Base-by-base conservation (phyloP, 2,888 invertebrate genomes). In the Parnassius apollo region DNA sequence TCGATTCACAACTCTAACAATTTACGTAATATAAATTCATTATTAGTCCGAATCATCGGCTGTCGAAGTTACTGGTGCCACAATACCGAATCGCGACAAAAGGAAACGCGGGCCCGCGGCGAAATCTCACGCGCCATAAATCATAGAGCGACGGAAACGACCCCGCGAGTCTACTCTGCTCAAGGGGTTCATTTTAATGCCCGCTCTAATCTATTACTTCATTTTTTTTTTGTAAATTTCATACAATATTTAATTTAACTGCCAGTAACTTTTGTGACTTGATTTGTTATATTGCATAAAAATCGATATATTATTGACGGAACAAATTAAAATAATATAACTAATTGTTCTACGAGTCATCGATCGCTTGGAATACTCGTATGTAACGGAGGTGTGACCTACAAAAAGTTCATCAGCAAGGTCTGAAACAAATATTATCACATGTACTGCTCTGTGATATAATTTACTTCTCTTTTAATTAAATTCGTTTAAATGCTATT, bases 71-170 rank as follows among this genome's bases (percentile, higher is more conserved):
- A 44, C 51, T 45, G 50, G 52, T 12, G 18, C 77, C 83, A 79
- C 80, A 78, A 78, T 77, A 75, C 75, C 76, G 72, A 74, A 73
- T 72, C 71, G 67, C 74, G 75, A 80, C 80, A 77, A 80, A 77
- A 80, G 81, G 82, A 81, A 81, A 78, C 78, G 73, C 71, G 72
- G 75, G 69, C 75, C 76, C 73, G 71, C 70, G 71, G 76, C 76
- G 74, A 80, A 85, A 85, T 86, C 86, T 83, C 77, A 70, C 73
- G 71, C 66, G 70, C 76, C 70, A 86, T 86, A 86, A 85, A 86
- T 86, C 86, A 86, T 81, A 73, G 62, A 71, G 69, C 71, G 72
- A 68, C 83, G 83, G 83, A 83, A 81, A 76, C 82, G 82, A 69
- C 81, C 83, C 81, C 80, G 71, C 73, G 65, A 62, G 66, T 68